A percentile compares a stretch with the other conserved stretches of the same genome.
phyloP scores from a whole-genome alignment of 2,113 vertebrate species.

The Pseudois nayaur region DNA sequence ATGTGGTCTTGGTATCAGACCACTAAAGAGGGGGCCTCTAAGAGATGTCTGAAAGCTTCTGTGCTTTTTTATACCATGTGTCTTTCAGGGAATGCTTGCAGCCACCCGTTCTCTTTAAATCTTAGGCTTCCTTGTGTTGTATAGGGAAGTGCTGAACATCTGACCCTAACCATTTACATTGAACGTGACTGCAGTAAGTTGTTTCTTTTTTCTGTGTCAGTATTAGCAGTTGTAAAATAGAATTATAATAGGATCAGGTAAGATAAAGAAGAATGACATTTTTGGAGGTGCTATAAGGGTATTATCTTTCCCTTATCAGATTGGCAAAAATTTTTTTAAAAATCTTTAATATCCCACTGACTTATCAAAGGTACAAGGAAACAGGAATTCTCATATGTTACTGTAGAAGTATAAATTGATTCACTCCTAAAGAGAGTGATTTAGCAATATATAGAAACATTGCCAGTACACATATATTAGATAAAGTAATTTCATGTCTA shows the following conservation, averaged over 20 bases:
- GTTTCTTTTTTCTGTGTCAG: constrained; percentile 20
- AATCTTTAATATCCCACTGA: not conserved
- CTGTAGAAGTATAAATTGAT: not conserved
- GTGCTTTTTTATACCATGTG: not conserved
- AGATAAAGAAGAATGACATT: not conserved
- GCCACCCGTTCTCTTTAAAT: not conserved
- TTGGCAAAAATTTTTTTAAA: not conserved
- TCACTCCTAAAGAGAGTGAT: not conserved
- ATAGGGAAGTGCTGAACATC: not conserved
- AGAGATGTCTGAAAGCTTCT: constrained; percentile 41
- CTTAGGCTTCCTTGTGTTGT: not conserved
- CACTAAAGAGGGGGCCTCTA: constrained; percentile 48
- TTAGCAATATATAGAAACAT: not conserved
- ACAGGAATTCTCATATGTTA: not conserved
- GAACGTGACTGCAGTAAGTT: not conserved
- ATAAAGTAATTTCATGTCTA: not conserved
- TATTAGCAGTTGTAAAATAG: constrained; percentile 12
- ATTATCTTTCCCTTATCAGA: constrained; percentile 16
- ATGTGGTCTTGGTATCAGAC: constrained; percentile 41
- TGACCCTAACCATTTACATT: not conserved
- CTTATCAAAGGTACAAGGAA: not conserved
- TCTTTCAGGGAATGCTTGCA: not conserved
- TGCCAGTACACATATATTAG: not conserved
- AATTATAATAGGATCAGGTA: constrained; percentile 30
- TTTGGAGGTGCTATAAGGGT: not conserved